These are phyloP conservation scores for Drosophila quasianomalipes DNA, from an alignment of 2,888 invertebrate genomes.

Conservation along the genomic window DNA sequence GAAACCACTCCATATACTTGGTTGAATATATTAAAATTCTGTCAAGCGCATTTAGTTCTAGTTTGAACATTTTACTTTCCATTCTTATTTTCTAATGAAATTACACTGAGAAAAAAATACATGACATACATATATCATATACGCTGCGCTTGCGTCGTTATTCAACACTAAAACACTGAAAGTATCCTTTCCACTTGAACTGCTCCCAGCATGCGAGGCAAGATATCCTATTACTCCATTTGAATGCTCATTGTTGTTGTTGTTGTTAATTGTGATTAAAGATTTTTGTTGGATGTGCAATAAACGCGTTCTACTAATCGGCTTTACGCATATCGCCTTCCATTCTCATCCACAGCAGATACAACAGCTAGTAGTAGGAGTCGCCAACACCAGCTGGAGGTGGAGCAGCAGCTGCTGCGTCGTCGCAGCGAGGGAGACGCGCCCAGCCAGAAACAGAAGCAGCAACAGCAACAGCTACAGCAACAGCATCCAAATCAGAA, in stretches of 20 bases:
- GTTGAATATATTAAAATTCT: slow-evolving; percentile 12
- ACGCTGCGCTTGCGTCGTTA: slow-evolving; percentile 46
- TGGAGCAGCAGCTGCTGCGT: slow-evolving; percentile 85
- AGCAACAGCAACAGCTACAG: slow-evolving; percentile 47
- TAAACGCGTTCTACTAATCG: slow-evolving; percentile 3
- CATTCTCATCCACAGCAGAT: slow-evolving; percentile 40
- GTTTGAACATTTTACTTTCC: slow-evolving; percentile 26
- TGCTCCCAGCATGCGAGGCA: slow-evolving; percentile 37
- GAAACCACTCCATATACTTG: slow-evolving; percentile 11
- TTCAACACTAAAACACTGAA: slow-evolving; percentile 36
- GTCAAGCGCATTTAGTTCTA: slow-evolving; percentile 31
- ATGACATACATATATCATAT: slow-evolving; percentile 21
- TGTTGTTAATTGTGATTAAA: slow-evolving; percentile 18
- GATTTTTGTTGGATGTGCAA: not conserved
- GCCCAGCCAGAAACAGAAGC: slow-evolving; percentile 78
- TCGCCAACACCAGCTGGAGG: slow-evolving; percentile 70
- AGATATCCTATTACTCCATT: slow-evolving; percentile 21
- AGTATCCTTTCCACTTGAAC: not conserved
- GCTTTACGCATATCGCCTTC: not conserved
- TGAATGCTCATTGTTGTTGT: slow-evolving; percentile 57
- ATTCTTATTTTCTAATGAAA: slow-evolving; percentile 43
- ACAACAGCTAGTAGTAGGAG: slow-evolving; percentile 48
- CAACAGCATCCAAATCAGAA: slow-evolving; percentile 10
- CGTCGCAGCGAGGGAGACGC: slow-evolving; percentile 89
- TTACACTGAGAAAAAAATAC: slow-evolving; percentile 69